Conservation (phyloP, 2,888 invertebrate genomes). For the Chrysopilus asiliformis region DNA sequence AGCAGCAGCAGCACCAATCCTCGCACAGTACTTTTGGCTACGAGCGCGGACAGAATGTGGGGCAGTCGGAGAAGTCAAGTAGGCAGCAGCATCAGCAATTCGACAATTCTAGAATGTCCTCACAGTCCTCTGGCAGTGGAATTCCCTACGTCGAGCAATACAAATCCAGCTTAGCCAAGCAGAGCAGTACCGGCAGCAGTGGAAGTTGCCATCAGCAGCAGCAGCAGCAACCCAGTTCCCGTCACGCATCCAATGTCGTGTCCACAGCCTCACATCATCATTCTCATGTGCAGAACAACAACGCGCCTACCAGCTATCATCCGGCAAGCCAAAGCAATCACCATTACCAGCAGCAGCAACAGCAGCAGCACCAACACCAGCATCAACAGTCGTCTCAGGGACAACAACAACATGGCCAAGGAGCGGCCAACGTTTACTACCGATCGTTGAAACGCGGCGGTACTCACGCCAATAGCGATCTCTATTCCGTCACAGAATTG, state of each 20-base stretch:
- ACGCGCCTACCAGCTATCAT: slow-evolving; percentile 10
- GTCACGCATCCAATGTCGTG: slow-evolving; percentile 16
- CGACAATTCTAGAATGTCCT: slow-evolving; percentile 8
- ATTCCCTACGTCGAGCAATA: slow-evolving; percentile 29
- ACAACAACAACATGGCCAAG: slow-evolving; percentile 13
- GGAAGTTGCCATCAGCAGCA: slow-evolving; percentile 26
- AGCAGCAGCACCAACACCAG: slow-evolving; percentile 16
- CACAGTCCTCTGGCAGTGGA: slow-evolving; percentile 7
- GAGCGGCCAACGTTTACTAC: slow-evolving; percentile 24
- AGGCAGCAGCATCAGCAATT: slow-evolving; percentile 12
- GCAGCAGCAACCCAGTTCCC: slow-evolving; percentile 18
- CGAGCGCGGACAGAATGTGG: slow-evolving; percentile 22
- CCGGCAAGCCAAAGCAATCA: slow-evolving; percentile 11
- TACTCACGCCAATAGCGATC: slow-evolving; percentile 39
- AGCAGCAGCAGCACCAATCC: slow-evolving; percentile 17
- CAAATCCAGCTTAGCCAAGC: slow-evolving; percentile 15
- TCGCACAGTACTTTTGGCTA: slow-evolving; percentile 26
- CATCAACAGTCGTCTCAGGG: slow-evolving; percentile 7
- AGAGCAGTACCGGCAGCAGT: slow-evolving; percentile 14
- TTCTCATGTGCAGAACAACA: slow-evolving; percentile 11
- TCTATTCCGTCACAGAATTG: slow-evolving; percentile 64
- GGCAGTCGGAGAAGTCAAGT: slow-evolving; percentile 19
- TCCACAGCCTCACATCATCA: slow-evolving; percentile 21
- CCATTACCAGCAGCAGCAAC: slow-evolving; percentile 16
- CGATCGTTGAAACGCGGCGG: slow-evolving; percentile 39